Evolutionary conservation across 2,797 vertebrate genomes (phyloP).

Genomic region (Muraenolepis orangiensis): DNA sequence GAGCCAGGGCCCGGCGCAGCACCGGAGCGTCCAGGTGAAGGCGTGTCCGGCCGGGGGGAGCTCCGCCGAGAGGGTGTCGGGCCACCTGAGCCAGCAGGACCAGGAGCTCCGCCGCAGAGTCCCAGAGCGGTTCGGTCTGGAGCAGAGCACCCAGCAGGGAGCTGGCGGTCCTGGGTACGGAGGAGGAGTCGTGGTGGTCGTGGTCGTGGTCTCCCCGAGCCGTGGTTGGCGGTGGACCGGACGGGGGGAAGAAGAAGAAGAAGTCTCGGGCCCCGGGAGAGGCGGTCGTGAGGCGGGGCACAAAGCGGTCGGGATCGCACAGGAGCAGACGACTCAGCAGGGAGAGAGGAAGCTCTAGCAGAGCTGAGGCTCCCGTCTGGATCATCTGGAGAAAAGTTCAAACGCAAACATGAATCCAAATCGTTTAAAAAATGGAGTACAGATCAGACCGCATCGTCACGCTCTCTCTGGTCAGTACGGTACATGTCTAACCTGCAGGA

Average conservation of each 20-base stretch:
- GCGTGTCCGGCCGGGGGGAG: slow-evolving; percentile 55
- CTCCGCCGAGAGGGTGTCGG: slow-evolving; percentile 49
- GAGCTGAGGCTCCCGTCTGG: slow-evolving; percentile 63
- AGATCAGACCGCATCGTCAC: slow-evolving; percentile 44
- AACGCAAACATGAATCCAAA: slow-evolving; percentile 20
- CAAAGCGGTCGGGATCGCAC: slow-evolving; percentile 59
- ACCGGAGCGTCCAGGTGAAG: slow-evolving; percentile 54
- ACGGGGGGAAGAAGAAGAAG: slow-evolving; percentile 54
- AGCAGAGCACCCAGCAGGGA: slow-evolving; percentile 70
- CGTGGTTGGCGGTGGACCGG: slow-evolving; percentile 9
- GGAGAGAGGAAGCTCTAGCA: slow-evolving; percentile 80
- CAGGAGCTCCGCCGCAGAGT: slow-evolving; percentile 77
- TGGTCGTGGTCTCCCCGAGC: neutral
- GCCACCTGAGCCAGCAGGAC: slow-evolving; percentile 77
- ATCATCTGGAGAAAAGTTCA: slow-evolving; percentile 75
- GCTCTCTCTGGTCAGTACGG: neutral
- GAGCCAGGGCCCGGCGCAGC: slow-evolving; percentile 71
- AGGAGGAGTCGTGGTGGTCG: neutral
- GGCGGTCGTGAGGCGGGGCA: slow-evolving; percentile 48
- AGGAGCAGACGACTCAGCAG: slow-evolving; percentile 82
- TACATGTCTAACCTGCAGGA: slow-evolving; percentile 75
- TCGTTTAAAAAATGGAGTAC: slow-evolving; percentile 34
- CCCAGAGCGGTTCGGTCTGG: slow-evolving; percentile 57
- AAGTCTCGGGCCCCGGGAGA: slow-evolving; percentile 16
- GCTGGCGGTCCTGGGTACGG: slow-evolving; percentile 50